phyloP scores from a whole-genome alignment of 2,888 invertebrate species.

The Platycheirus rosarum region DNA sequence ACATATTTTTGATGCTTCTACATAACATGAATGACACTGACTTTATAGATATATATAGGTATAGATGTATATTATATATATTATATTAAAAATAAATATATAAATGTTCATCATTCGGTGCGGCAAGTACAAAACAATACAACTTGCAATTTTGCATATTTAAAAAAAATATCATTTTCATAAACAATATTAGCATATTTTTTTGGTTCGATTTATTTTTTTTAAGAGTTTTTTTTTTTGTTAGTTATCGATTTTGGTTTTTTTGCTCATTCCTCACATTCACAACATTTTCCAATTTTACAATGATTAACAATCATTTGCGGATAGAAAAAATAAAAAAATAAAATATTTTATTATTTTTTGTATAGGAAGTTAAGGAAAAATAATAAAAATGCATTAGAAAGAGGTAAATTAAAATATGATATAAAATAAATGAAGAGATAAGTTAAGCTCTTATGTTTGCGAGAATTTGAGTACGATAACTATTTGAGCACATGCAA shows the following conservation, averaged over 20 bases:
- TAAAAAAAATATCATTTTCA: constrained; percentile 62
- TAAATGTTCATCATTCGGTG: constrained; percentile 73
- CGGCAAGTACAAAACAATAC: constrained; percentile 74
- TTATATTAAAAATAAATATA: constrained; percentile 65
- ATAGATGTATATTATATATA: constrained; percentile 56
- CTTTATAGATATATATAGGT: constrained; percentile 63
- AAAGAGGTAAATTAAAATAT: neutral
- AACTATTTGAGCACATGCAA: no score
- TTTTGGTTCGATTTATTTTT: constrained; percentile 26
- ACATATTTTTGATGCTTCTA: constrained; percentile 65
- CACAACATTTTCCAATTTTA: constrained; percentile 60
- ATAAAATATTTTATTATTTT: constrained; percentile 1
- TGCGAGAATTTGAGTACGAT: no score
- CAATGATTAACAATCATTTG: constrained; percentile 44
- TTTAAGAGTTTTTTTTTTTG: constrained; percentile 22
- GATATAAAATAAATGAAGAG: neutral
- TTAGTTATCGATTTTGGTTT: constrained; percentile 36
- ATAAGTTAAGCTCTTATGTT: no score
- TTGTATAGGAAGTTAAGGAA: constrained; percentile 17
- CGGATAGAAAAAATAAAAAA: constrained; percentile 13
- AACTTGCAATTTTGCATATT: constrained; percentile 72
- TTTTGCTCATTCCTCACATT: constrained; percentile 54
- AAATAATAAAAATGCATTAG: constrained; percentile 14
- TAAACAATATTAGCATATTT: constrained; percentile 61
- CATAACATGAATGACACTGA: constrained; percentile 74